These are phyloP conservation scores for Monomorium pharaonis DNA, from an alignment of 1,140 invertebrate genomes.

Conservation along the genomic window DNA sequence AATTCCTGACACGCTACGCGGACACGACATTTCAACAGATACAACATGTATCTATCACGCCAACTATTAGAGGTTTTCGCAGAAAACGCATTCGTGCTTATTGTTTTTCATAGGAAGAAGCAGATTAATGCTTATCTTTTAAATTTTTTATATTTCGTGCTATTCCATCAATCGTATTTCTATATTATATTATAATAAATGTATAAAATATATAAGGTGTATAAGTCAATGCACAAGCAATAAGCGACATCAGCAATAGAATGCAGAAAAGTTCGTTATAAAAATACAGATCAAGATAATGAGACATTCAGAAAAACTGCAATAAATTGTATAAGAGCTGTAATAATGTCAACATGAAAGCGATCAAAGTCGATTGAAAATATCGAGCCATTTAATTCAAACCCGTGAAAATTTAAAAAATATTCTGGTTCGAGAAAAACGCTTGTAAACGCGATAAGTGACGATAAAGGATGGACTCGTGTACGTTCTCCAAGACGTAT, in stretches of 20 bases:
- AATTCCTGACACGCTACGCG: constrained; percentile 42
- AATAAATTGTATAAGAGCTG: background rate
- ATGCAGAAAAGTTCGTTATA: background rate
- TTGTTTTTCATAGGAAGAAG: background rate
- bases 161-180: background rate
- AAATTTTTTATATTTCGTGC: background rate
- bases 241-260: constrained; percentile 2
- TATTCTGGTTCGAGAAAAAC: background rate
- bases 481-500: background rate
- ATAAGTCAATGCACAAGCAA: background rate
- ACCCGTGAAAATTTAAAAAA: background rate
- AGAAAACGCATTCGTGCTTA: background rate
- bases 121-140: background rate
- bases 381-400: background rate
- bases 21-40: constrained; percentile 20
- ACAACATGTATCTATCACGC: background rate
- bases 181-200: too few relatives aligned
- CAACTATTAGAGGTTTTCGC: background rate
- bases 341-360: constrained; percentile 9
- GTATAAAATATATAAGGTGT: too few relatives aligned
- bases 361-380: constrained; percentile 7
- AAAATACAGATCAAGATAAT: background rate
- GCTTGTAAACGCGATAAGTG: background rate
- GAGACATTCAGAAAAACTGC: background rate
- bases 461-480: background rate